Evolutionary conservation across 2,888 invertebrate genomes (phyloP).

Genomic region (Drosophila cognata): DNA sequence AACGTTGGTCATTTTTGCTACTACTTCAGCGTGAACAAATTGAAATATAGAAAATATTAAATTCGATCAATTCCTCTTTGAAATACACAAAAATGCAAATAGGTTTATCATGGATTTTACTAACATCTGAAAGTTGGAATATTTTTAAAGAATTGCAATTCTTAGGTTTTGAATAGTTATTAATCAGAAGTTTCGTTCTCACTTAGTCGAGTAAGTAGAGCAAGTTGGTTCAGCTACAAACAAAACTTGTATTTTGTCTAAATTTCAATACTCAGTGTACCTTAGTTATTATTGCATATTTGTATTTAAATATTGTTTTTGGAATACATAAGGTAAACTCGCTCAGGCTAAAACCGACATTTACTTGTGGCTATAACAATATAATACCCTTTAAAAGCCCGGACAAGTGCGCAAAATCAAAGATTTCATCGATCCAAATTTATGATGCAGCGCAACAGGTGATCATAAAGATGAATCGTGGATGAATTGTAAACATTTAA

Average conservation of each 20-base stretch:
- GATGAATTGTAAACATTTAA: slow-evolving; percentile 26
- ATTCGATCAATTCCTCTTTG: not conserved
- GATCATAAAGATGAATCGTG: not conserved
- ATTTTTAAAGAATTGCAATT: not conserved
- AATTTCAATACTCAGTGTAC: not conserved
- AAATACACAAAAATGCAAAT: not conserved
- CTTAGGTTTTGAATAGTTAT: not conserved
- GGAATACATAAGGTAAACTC: slow-evolving; percentile 55
- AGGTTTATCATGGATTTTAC: too few relatives aligned
- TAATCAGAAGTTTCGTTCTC: not conserved
- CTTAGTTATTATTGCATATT: slow-evolving; percentile 49
- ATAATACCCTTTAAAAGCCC: slow-evolving; percentile 21
- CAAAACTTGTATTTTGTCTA: not conserved
- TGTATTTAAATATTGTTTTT: slow-evolving; percentile 49
- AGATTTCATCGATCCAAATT: slow-evolving; percentile 19
- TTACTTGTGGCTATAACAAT: slow-evolving; percentile 17
- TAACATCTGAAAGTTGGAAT: not conserved
- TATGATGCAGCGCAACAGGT: slow-evolving; percentile 1
- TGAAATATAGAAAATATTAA: not conserved
- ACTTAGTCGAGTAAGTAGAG: not conserved
- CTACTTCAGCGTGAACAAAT: not conserved
- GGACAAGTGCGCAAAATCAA: slow-evolving; percentile 35
- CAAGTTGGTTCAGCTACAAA: not conserved
- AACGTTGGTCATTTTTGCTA: slow-evolving; percentile 18
- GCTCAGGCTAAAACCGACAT: slow-evolving; percentile 53